Evolutionary conservation across 2,113 vertebrate genomes (phyloP), one percentile per base, ranked within the genome.

Genomic region (Brachionichthys hirsutus): DNA sequence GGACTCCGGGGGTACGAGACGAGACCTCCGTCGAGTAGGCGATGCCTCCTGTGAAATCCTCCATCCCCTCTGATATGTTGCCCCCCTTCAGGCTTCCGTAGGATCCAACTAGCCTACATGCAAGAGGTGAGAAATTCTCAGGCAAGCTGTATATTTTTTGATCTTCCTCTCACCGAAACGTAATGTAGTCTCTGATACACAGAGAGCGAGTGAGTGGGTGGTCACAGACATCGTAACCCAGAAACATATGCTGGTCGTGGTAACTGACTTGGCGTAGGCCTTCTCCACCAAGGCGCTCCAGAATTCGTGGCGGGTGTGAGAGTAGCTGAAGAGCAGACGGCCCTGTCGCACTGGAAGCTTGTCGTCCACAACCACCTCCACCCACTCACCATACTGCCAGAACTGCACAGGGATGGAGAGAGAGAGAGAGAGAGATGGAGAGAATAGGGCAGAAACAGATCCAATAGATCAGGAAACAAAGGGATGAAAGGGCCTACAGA

Each of bases 311-410:
- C 73, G 83, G 53, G 88, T 86, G 77, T 81, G 78, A 69, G 92
- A 93, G 78, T 89, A 89, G 80, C 90, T 91, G 88, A 92, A 93
- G 71, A 94, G 86, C 82, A 94, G 89, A 67, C 85, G 89, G 72
- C 87, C 87, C 34, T 84, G 65, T 38, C 84, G 85, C 46, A 90
- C 88, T 24, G 93, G 92, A 75, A 93, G 90, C 75, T 67, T 80
- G 86, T 94, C 92, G 71, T 93, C 92, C 64, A 94, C 87, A 44
- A 93, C 91, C 80, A 94, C 93, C 73, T 94, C 92, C 82, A 92
- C 86, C 93, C 93, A 94, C 80, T 89, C 89, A 59, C 93, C 92
- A 82, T 92, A 94, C 89, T 92, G 92, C 92, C 92, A 94, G 90
- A 94, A 92, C 92, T 93, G 65, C 53, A 72, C 36, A 63, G 70